A percentile compares a stretch with the other conserved stretches of the same genome.
These are phyloP conservation scores for Epinotia demarniana DNA, from an alignment of 2,888 invertebrate species.

Conservation along the genomic window DNA sequence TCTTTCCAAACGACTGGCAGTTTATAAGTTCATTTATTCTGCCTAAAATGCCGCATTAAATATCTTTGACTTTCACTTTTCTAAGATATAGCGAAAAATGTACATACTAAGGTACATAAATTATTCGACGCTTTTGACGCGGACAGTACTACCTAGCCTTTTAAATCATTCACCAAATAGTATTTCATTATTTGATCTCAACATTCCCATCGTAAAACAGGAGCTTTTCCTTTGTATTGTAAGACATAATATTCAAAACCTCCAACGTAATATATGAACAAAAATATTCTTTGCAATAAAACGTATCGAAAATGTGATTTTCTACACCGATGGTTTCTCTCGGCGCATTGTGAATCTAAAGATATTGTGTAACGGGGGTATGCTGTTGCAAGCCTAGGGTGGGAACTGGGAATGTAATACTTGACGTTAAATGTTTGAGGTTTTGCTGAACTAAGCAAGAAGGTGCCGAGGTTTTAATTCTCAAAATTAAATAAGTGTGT, in stretches of 20 bases:
- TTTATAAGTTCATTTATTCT: too few relatives aligned
- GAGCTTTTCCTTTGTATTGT: neutral
- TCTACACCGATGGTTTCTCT: slow-evolving; percentile 34
- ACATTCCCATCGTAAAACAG: neutral
- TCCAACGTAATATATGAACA: slow-evolving; percentile 35
- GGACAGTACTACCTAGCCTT: too few relatives aligned
- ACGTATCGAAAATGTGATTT: slow-evolving; percentile 45
- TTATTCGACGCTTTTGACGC: too few relatives aligned
- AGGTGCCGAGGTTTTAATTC: too few relatives aligned
- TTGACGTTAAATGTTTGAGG: neutral
- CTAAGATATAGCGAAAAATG: too few relatives aligned
- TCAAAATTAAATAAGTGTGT: neutral
- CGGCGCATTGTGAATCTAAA: slow-evolving; percentile 28
- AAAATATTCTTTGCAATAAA: slow-evolving; percentile 41
- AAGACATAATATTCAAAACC: slow-evolving; percentile 23
- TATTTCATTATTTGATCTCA: neutral
- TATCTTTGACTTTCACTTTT: too few relatives aligned
- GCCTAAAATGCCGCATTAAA: too few relatives aligned
- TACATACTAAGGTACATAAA: too few relatives aligned
- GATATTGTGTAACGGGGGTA: slow-evolving; percentile 31
- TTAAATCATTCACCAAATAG: neutral
- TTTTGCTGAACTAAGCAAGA: neutral
- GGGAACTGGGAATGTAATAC: slow-evolving; percentile 32
- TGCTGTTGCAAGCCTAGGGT: slow-evolving; percentile 14
- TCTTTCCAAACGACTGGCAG: too few relatives aligned